A percentile compares a stretch with the other conserved stretches of the same genome.
Conservation (phyloP, 2,797 vertebrate genomes). For the Sandelia bainsii region DNA sequence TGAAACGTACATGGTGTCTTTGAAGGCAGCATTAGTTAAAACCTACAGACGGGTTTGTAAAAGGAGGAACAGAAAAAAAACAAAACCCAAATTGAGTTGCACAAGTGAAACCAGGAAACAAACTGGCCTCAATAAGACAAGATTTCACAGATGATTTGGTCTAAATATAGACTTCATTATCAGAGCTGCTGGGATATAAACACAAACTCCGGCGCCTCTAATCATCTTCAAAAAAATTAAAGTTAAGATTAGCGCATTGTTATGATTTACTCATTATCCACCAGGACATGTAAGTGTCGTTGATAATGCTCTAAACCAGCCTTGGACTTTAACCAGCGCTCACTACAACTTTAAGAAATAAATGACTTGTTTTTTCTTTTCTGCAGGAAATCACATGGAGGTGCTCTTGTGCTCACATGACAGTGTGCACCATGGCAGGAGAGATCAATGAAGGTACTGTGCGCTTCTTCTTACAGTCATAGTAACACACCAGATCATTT, state of each 20-base stretch:
- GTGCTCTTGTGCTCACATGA: slow-evolving; percentile 86
- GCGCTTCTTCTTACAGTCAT: slow-evolving; percentile 20
- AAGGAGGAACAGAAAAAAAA: neutral
- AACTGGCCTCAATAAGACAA: neutral
- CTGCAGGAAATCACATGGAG: slow-evolving; percentile 89
- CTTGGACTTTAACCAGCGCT: slow-evolving; percentile 68
- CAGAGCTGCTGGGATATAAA: neutral
- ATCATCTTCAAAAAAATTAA: neutral
- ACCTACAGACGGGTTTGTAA: neutral
- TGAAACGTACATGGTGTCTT: neutral
- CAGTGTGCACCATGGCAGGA: slow-evolving; percentile 83
- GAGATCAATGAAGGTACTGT: slow-evolving; percentile 87
- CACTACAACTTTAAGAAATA: slow-evolving; percentile 83
- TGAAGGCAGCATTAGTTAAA: neutral
- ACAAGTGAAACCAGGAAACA: slow-evolving; percentile 4
- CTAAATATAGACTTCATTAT: neutral
- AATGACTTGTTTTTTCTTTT: slow-evolving; percentile 68
- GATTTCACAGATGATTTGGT: neutral
- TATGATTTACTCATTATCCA: neutral
- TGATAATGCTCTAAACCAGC: neutral
- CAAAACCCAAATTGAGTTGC: neutral
- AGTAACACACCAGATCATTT: neutral
- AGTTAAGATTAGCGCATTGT: neutral
- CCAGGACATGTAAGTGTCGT: neutral
- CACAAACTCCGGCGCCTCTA: neutral